These are phyloP conservation scores for Pollimyrus isidori DNA, from an alignment of 2,113 vertebrate species.

Conservation along the genomic window DNA sequence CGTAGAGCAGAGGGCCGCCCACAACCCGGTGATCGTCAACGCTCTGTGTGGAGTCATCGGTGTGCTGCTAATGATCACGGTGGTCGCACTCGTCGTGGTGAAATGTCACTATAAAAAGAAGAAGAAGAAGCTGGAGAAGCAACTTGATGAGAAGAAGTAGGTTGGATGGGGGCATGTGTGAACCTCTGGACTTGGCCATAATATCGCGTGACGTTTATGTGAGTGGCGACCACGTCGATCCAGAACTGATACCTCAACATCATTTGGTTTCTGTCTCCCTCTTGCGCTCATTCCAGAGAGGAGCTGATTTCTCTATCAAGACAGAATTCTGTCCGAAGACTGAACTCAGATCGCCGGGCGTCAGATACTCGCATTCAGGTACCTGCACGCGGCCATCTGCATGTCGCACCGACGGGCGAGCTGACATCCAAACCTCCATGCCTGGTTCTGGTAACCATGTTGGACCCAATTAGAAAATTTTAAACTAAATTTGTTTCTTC, in stretches of 20 bases:
- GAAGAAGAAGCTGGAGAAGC: slow-evolving; percentile 68
- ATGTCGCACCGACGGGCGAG: background rate
- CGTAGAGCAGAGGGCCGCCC: slow-evolving; percentile 3
- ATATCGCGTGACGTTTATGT: background rate
- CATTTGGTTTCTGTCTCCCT: background rate
- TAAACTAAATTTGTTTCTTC: background rate
- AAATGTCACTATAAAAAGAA: slow-evolving; percentile 65
- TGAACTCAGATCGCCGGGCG: background rate
- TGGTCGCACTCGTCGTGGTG: slow-evolving; percentile 69
- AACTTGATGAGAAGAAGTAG: slow-evolving; percentile 75
- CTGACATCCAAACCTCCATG: background rate
- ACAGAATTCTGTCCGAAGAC: slow-evolving; percentile 14
- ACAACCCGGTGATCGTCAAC: slow-evolving; percentile 63
- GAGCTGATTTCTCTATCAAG: slow-evolving; percentile 13
- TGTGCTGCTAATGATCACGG: slow-evolving; percentile 63
- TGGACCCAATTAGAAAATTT: background rate
- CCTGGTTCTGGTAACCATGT: background rate
- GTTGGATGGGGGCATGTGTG: background rate
- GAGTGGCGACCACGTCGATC: background rate
- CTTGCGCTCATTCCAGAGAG: slow-evolving; percentile 1
- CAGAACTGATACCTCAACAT: background rate
- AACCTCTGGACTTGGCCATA: background rate
- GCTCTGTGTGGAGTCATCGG: slow-evolving; percentile 59
- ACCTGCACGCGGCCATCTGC: background rate
- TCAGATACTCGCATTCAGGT: slow-evolving; percentile 4